Base-by-base conservation (phyloP, 2,797 vertebrate genomes). In the Philypnodon macrostomus region DNA sequence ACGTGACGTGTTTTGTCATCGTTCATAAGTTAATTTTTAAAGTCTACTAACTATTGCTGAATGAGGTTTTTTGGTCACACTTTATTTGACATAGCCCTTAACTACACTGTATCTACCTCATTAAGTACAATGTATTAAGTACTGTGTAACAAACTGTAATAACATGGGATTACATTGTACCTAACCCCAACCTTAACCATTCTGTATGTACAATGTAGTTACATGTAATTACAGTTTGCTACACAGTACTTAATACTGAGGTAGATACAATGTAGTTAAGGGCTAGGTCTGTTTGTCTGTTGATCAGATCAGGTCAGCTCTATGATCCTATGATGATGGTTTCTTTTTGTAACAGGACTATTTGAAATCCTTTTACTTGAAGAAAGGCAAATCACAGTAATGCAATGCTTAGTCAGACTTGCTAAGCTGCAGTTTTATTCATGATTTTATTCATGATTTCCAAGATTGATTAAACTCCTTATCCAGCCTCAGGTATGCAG, bases 401-500 rank as follows among this genome's bases (percentile, higher is more conserved):
- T n/a, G n/a, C n/a, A 48, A 36, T 15, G 37, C 49, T 54, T 19
- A 47, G 48, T 18, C 13, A 32, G 59, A 59, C 18, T 30, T 62
- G 62, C 56, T 47, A 50, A 59, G 67, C 41, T 44, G 57, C 56
- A 50, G 46, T 68, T 84, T 67, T 53, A 61, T 47, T 54, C 24
- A 12, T 16, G 45, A 50, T 68, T 84, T 67, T 53, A 61, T 47
- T 54, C 24, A 12, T 16, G 45, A 50, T 47, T 48, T 63, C 54
- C 2, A 9, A 56, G 44, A 32, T 53, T 67, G 61, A 78, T 77
- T 67, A 58, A 19, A 38, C 54, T 55, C 53, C 30, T 39, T 67
- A 34, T 46, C 15, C 51, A 46, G 50, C 35, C 53, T 59, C 11
- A 40, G 51, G 48, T 59, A 18, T 42, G 13, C 38, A 37, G 63